Conservation (phyloP, 53 echinoderm and acorn worm genomes). For the Mesocentrotus franciscanus region DNA sequence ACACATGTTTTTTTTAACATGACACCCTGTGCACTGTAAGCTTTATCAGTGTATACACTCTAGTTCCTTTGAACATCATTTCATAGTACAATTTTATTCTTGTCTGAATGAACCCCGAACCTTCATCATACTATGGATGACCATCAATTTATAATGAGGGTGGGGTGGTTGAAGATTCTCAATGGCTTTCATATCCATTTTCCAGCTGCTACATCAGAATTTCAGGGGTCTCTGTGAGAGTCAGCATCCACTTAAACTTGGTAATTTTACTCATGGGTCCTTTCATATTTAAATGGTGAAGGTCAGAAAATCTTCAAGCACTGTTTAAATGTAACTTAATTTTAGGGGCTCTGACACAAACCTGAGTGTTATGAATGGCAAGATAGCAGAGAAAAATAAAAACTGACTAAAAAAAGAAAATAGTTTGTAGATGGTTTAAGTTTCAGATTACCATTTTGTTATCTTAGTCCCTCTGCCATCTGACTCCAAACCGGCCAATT, state of each 20-base stretch:
- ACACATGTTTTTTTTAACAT: too few relatives aligned
- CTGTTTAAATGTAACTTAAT: neutral
- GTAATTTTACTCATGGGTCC: neutral
- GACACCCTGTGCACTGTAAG: too few relatives aligned
- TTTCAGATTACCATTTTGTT: neutral
- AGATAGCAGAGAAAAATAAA: neutral
- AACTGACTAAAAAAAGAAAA: neutral
- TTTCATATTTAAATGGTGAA: neutral
- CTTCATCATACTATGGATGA: neutral
- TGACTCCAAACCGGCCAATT: too few relatives aligned
- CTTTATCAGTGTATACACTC: neutral
- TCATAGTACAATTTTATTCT: neutral
- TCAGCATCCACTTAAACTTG: constrained; percentile 7
- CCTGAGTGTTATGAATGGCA: too few relatives aligned
- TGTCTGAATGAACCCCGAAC: neutral
- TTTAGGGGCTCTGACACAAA: neutral
- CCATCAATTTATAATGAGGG: constrained; percentile 34
- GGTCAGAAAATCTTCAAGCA: neutral
- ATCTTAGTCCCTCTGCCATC: too few relatives aligned
- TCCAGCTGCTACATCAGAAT: constrained; percentile 15
- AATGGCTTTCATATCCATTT: neutral
- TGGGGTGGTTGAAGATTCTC: neutral
- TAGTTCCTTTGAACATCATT: neutral
- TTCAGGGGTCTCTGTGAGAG: neutral
- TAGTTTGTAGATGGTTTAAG: neutral